Conservation (phyloP, 2,113 vertebrate genomes). For the Emydocephalus ijimae region DNA sequence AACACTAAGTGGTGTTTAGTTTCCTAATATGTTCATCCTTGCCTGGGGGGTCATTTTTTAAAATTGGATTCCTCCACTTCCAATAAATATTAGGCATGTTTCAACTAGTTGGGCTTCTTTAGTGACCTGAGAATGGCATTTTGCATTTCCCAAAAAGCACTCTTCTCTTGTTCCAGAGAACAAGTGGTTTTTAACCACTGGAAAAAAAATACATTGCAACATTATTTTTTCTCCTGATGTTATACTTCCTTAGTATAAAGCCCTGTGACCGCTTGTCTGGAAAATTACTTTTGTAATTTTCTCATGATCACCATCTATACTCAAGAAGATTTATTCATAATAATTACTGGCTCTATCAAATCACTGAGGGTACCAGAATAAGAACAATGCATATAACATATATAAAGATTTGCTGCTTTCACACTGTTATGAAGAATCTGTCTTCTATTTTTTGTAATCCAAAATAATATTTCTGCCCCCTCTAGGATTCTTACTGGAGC, state of each 20-base stretch:
- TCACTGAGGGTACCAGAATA: too few relatives aligned
- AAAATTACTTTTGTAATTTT: neutral
- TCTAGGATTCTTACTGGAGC: conserved; percentile 84
- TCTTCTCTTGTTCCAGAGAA: neutral
- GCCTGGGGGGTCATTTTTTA: neutral
- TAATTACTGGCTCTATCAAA: neutral
- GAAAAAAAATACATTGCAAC: neutral
- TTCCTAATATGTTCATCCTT: neutral
- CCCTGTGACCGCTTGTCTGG: neutral
- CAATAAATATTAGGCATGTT: neutral
- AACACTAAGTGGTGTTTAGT: neutral
- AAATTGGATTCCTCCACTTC: too few relatives aligned
- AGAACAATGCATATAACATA: neutral
- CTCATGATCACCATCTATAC: neutral
- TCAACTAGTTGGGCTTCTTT: neutral
- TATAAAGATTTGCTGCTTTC: neutral
- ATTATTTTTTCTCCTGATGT: neutral
- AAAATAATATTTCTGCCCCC: rapidly evolving
- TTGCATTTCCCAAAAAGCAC: neutral
- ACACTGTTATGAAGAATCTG: rapidly evolving
- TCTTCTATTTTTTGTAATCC: neutral
- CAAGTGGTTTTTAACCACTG: neutral
- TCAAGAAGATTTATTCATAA: neutral
- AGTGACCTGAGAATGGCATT: neutral
- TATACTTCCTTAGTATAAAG: neutral